Percentiles rank a stretch among this genome's conserved stretches.
Evolutionary conservation across 2,113 vertebrate species (phyloP).

Genomic region (Pygoscelis antarcticus): DNA sequence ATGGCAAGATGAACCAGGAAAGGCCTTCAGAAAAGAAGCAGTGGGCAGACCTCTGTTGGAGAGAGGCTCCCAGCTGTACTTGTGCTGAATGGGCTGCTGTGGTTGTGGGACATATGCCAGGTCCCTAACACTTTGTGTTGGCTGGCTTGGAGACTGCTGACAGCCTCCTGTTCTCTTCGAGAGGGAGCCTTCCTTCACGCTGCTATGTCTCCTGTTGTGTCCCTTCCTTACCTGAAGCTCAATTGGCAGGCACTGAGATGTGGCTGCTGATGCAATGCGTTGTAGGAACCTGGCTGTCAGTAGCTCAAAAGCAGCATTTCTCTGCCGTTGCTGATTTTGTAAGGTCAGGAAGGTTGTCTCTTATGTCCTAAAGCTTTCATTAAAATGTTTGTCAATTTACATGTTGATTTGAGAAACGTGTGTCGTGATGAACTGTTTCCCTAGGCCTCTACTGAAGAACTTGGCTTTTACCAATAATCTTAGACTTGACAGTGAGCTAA

Average conservation of each 20-base stretch:
- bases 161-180: background rate
- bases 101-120: background rate
- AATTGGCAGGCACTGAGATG: fast-evolving
- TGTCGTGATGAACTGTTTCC: background rate
- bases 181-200: background rate
- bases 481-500: background rate
- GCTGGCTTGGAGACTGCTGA: background rate
- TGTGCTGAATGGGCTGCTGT: background rate
- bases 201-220: background rate
- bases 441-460: background rate
- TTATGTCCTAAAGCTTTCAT: background rate
- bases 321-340: background rate
- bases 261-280: background rate
- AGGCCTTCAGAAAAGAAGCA: background rate
- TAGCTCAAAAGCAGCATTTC: background rate
- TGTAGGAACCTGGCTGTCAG: background rate
- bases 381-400: background rate
- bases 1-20: background rate
- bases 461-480: background rate
- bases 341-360: background rate
- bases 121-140: background rate
- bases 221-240: background rate
- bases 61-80: background rate
- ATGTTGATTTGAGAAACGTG: background rate
- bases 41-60: background rate